phyloP scores from a whole-genome alignment of 2,888 invertebrate genomes.

The Acanthosoma haemorrhoidale region DNA sequence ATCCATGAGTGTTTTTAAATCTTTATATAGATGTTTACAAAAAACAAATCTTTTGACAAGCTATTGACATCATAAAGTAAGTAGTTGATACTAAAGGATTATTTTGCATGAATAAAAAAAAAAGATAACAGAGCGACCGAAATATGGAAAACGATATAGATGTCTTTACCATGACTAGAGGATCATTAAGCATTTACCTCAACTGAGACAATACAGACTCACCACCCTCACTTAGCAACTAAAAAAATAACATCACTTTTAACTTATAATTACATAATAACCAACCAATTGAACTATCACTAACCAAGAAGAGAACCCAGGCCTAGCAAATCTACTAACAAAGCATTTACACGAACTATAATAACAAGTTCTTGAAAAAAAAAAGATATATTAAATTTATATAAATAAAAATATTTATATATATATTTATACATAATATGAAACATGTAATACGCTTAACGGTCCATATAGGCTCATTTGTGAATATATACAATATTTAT shows the following conservation, averaged over 20 bases:
- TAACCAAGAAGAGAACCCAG: constrained; percentile 23
- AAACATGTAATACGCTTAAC: background rate
- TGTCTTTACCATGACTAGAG: background rate
- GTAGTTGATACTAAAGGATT: too few species aligned
- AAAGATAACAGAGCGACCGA: too few species aligned
- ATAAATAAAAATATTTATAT: constrained; percentile 8
- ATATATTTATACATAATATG: constrained; percentile 4
- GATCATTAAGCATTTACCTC: background rate
- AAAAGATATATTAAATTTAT: background rate
- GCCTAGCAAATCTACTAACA: constrained; percentile 24
- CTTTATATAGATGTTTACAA: too few species aligned
- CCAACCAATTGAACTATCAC: constrained; percentile 18
- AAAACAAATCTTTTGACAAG: too few species aligned
- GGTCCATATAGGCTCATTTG: constrained; percentile 21
- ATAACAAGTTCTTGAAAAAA: background rate
- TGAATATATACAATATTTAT: background rate
- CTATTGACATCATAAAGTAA: too few species aligned
- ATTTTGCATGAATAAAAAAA: too few species aligned
- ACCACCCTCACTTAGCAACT: background rate
- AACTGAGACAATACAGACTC: constrained; percentile 20
- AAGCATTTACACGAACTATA: background rate
- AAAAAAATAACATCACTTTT: background rate
- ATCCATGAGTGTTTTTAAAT: too few species aligned
- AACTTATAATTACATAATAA: background rate
- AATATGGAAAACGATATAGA: background rate